Evolutionary conservation across 2,888 invertebrate genomes (phyloP).

Genomic region (Rhorus exstirpatorius): DNA sequence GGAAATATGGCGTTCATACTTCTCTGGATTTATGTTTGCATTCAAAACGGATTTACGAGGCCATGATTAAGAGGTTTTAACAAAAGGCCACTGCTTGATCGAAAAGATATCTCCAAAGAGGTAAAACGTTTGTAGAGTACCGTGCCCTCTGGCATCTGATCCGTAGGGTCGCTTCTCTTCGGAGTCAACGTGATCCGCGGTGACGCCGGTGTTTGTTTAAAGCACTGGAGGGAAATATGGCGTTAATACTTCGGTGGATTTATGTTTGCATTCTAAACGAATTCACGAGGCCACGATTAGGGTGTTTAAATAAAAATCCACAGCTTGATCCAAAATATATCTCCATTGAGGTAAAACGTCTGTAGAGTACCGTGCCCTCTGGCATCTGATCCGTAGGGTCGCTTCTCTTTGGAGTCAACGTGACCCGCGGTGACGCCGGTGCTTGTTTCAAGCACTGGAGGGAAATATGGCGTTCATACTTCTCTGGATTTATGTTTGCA

Average conservation of each 20-base stretch:
- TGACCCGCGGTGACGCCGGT: conserved; percentile 32
- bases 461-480: conserved; percentile 16
- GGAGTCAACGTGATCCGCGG: conserved; percentile 24
- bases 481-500: neutral
- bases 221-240: conserved; percentile 1
- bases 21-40: neutral
- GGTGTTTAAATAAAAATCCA: neutral
- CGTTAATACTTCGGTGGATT: neutral
- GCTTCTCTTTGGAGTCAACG: conserved; percentile 28
- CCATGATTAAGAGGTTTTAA: neutral
- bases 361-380: conserved; percentile 22
- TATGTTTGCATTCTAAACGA: neutral
- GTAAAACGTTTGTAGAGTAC: conserved; percentile 6
- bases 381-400: conserved; percentile 17
- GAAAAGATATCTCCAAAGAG: neutral
- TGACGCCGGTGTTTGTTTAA: conserved; percentile 21
- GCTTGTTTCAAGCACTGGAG: conserved; percentile 16
- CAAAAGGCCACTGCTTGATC: neutral
- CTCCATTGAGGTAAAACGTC: neutral
- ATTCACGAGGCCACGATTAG: neutral
- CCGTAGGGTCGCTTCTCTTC: neutral
- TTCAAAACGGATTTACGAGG: no score
- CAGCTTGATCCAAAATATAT: conserved; percentile 6
- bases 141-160: conserved; percentile 23
- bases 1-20: conserved; percentile 16